Evolutionary conservation across 1,140 invertebrate species (phyloP).

Genomic region (Sinella curviseta): DNA sequence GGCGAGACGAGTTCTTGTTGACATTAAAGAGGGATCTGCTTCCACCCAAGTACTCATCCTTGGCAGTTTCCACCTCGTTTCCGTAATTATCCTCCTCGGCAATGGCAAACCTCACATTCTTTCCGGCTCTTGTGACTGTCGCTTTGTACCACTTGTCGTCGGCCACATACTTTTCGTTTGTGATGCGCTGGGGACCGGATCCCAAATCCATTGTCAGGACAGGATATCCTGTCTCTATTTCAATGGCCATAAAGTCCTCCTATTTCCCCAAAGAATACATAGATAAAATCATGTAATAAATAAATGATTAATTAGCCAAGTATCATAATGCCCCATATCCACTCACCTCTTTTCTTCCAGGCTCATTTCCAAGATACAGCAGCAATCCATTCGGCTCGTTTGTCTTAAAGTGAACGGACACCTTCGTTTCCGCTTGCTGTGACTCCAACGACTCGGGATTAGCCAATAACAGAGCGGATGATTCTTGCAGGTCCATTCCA

Average conservation of each 20-base stretch:
- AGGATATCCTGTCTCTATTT: slow-evolving; percentile 83
- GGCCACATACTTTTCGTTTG: slow-evolving; percentile 72
- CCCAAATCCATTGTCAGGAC: slow-evolving; percentile 85
- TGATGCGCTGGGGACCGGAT: slow-evolving; percentile 73
- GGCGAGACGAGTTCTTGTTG: slow-evolving; percentile 76
- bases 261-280: slow-evolving; percentile 54
- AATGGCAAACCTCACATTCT: slow-evolving; percentile 77
- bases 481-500: slow-evolving; percentile 81
- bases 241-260: slow-evolving; percentile 91
- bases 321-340: slow-evolving; percentile 53
- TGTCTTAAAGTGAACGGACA: slow-evolving; percentile 85
- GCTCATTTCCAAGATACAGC: slow-evolving; percentile 85
- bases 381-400: slow-evolving; percentile 76
- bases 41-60: slow-evolving; percentile 66
- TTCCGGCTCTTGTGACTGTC: slow-evolving; percentile 71
- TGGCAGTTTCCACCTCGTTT: slow-evolving; percentile 59
- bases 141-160: slow-evolving; percentile 90
- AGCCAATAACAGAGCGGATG: slow-evolving; percentile 78
- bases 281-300: too few species aligned
- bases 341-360: slow-evolving; percentile 64
- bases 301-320: too few species aligned
- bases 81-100: slow-evolving; percentile 70
- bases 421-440: slow-evolving; percentile 78
- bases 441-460: slow-evolving; percentile 79
- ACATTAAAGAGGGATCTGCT: slow-evolving; percentile 80